These are phyloP conservation scores for Heliconius himera DNA, from an alignment of 1,140 invertebrate species.

Conservation along the genomic window DNA sequence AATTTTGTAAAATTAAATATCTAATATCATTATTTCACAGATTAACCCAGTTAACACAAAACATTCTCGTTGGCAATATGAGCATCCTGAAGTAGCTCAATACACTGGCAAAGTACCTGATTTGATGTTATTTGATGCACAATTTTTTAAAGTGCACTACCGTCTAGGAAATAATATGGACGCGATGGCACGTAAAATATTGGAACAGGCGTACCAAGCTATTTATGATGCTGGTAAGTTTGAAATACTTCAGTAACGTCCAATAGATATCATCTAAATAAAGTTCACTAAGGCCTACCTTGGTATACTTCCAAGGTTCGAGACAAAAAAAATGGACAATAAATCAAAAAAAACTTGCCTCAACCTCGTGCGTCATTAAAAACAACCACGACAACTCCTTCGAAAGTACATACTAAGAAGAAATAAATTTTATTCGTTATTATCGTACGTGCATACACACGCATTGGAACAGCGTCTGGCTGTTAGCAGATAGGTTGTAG, in stretches of 20 bases:
- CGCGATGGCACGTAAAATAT: conserved; percentile 49
- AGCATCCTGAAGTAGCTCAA: conserved; percentile 49
- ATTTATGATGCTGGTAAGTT: conserved; percentile 63
- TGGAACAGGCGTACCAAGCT: conserved; percentile 61
- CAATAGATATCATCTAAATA: no score
- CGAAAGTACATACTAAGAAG: no score
- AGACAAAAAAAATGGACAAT: no score
- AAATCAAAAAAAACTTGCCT: no score
- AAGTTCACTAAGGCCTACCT: no score
- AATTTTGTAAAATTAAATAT: neutral
- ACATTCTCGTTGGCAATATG: conserved; percentile 42
- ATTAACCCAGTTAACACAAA: conserved; percentile 39
- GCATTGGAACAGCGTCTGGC: no score
- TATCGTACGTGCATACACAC: no score
- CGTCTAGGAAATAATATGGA: conserved; percentile 50
- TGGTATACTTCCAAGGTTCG: no score
- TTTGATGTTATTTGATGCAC: conserved; percentile 55
- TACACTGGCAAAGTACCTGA: conserved; percentile 46
- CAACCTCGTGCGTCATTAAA: no score
- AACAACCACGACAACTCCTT: no score
- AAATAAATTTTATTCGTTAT: no score
- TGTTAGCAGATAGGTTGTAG: no score
- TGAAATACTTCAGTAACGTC: conserved; percentile 17
- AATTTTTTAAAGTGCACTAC: conserved; percentile 62
- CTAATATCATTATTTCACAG: neutral